A percentile compares a stretch with the other conserved stretches of the same genome.
These are phyloP conservation scores for Macrosiphum euphorbiae DNA, from an alignment of 2,888 invertebrate species.

Conservation along the genomic window DNA sequence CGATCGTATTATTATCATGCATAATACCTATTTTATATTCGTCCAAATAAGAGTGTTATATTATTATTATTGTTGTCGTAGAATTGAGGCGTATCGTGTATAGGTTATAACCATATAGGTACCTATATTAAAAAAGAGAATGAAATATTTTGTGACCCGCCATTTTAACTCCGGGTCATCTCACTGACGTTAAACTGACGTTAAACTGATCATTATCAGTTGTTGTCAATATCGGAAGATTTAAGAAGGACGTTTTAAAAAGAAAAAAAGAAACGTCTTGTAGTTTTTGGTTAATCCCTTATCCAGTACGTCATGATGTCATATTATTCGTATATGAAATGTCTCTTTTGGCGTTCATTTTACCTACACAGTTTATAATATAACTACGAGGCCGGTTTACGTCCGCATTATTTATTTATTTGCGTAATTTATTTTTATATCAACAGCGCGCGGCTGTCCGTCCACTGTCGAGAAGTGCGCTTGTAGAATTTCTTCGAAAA, in stretches of 20 bases:
- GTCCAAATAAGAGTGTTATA: background rate
- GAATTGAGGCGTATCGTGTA: background rate
- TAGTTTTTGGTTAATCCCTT: background rate
- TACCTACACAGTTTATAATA: background rate
- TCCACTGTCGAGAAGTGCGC: background rate
- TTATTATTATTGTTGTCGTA: background rate
- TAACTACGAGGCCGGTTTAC: background rate
- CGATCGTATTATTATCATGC: background rate
- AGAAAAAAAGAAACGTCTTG: background rate
- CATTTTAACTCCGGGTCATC: background rate
- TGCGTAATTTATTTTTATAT: constrained; percentile 14
- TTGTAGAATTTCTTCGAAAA: constrained; percentile 30
- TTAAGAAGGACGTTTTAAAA: background rate
- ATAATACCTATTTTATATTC: background rate
- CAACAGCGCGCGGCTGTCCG: background rate
- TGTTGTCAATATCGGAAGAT: background rate
- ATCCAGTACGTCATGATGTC: background rate
- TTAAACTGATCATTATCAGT: background rate
- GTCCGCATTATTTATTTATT: background rate
- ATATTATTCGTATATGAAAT: background rate
- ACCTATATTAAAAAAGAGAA: background rate
- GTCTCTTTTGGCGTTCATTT: background rate
- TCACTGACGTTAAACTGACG: background rate
- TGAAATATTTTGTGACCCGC: background rate
- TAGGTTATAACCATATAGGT: too few relatives aligned